Evolutionary conservation across 2,113 vertebrate genomes (phyloP).

Genomic region (Stercorarius parasiticus): DNA sequence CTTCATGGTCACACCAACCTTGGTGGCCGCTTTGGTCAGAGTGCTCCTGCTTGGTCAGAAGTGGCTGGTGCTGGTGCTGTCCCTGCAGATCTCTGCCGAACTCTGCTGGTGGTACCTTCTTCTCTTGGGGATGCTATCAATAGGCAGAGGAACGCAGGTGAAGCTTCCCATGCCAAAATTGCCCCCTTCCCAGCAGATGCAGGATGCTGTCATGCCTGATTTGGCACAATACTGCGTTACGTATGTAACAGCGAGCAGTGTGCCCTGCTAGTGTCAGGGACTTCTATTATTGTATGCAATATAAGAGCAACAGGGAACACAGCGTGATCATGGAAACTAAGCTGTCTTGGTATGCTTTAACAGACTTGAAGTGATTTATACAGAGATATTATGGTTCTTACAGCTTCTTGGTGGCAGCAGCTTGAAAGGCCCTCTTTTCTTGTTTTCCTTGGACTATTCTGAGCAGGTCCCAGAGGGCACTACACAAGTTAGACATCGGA

Average conservation of each 20-base stretch:
- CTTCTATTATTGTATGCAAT: not conserved
- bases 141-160: not conserved
- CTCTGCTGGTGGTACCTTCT: not conserved
- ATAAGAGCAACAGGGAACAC: not conserved
- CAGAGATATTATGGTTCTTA: not conserved
- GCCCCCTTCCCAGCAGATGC: not conserved
- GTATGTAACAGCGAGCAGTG: accelerated
- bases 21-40: not conserved
- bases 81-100: not conserved
- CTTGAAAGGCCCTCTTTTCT: not conserved
- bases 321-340: not conserved
- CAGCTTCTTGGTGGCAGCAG: not conserved
- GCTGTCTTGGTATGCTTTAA: not conserved
- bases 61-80: not conserved
- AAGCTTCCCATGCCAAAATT: not conserved
- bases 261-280: not conserved
- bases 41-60: not conserved
- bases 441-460: not conserved
- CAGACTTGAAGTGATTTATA: not conserved
- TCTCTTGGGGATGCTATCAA: not conserved
- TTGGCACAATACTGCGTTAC: not conserved
- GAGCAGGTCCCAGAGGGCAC: not conserved
- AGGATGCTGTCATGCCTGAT: not conserved
- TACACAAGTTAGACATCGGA: not conserved
- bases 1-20: not conserved